These are phyloP conservation scores for Coccyzus lansbergi DNA, from an alignment of 2,797 vertebrate species.

Conservation along the genomic window DNA sequence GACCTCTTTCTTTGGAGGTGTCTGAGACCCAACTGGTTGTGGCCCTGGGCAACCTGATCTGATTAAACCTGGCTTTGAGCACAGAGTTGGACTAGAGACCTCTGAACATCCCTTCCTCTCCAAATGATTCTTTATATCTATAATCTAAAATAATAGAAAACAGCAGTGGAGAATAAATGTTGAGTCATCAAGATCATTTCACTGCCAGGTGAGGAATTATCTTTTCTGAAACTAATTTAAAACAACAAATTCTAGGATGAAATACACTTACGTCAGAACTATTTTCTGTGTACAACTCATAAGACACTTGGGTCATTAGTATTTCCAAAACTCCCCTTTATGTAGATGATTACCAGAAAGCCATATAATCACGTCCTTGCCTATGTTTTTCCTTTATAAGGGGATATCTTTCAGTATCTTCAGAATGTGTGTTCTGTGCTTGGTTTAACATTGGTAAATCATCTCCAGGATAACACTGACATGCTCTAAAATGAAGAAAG, in stretches of 20 bases:
- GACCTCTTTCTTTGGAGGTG: neutral
- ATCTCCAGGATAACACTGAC: neutral
- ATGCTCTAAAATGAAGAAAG: neutral
- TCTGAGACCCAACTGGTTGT: neutral
- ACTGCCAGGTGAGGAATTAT: neutral
- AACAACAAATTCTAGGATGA: neutral
- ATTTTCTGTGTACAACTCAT: neutral
- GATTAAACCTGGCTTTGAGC: neutral
- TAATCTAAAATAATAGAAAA: neutral
- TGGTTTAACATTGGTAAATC: neutral
- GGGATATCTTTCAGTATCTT: neutral
- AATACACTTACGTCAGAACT: neutral
- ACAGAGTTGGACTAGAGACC: neutral
- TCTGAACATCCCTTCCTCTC: neutral
- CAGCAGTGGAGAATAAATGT: neutral
- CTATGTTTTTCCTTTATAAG: neutral
- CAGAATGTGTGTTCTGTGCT: neutral
- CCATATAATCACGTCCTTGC: neutral
- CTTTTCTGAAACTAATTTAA: neutral
- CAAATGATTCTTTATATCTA: neutral
- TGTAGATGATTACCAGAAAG: neutral
- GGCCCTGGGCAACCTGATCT: neutral
- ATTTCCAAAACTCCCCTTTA: neutral
- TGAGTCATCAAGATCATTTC: neutral
- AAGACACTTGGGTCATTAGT: neutral